These are phyloP conservation scores for Spondyliosoma cantharus DNA, from an alignment of 2,797 vertebrate species.

Conservation along the genomic window DNA sequence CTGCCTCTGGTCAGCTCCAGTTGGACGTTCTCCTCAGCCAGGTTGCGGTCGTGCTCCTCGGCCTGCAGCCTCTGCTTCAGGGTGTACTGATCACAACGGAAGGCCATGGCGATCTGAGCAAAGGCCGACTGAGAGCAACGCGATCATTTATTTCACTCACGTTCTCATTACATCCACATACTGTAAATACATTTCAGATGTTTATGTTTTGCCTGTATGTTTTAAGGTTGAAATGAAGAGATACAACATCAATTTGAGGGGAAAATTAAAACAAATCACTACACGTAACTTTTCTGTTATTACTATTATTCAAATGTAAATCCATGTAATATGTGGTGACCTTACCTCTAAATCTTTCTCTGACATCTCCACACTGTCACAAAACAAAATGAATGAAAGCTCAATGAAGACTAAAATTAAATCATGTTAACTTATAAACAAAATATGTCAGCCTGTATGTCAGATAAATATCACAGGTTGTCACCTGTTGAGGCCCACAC, in stretches of 20 bases:
- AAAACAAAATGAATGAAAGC: background rate
- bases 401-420: background rate
- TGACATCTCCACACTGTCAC: conserved; percentile 80
- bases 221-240: background rate
- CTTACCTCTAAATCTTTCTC: conserved; percentile 85
- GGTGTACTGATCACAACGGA: conserved; percentile 85
- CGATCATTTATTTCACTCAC: background rate
- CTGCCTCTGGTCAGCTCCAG: conserved; percentile 86
- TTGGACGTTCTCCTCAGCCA: conserved; percentile 89
- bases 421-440: background rate
- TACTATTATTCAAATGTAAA: background rate
- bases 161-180: background rate
- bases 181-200: background rate
- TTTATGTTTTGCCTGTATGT: background rate
- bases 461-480: background rate
- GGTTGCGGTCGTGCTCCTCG: conserved; percentile 86
- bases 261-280: background rate
- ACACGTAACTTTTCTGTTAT: background rate
- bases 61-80: conserved; percentile 86
- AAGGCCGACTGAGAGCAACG: conserved; percentile 74
- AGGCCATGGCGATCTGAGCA: conserved; percentile 80
- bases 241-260: background rate
- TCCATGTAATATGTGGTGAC: background rate
- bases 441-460: background rate
- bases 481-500: conserved; percentile 82